Conservation (phyloP, 2,888 invertebrate species). For the Melanotus villosus region DNA sequence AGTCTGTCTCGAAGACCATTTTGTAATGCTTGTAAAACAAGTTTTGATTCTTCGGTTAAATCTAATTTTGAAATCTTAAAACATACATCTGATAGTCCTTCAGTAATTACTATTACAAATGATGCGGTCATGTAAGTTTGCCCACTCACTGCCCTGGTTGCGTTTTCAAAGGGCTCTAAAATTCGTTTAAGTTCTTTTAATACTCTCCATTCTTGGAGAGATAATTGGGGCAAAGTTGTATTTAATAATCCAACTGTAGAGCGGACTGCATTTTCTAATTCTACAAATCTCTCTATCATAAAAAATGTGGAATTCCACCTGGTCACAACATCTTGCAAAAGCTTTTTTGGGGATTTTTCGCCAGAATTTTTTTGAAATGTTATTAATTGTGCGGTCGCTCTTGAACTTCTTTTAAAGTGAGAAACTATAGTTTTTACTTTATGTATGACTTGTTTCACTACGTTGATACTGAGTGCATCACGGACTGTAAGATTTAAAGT, state of each 20-base stretch:
- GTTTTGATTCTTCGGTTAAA: no score
- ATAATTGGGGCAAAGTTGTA: not conserved
- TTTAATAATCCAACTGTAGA: not conserved
- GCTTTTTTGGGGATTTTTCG: not conserved
- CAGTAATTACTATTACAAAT: no score
- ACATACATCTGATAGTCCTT: no score
- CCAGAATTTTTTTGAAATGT: not conserved
- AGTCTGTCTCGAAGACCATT: no score
- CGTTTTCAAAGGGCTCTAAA: no score
- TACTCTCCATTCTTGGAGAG: no score
- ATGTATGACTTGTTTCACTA: constrained; percentile 12
- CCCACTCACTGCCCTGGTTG: no score
- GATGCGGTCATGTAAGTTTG: no score
- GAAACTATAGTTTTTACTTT: constrained; percentile 47
- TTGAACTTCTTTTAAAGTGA: constrained; percentile 50
- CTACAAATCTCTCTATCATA: not conserved
- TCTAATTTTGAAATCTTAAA: no score
- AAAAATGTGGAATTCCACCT: not conserved
- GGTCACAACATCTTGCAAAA: not conserved
- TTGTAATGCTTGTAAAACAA: no score
- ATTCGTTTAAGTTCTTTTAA: no score
- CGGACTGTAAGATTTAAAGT: constrained; percentile 55
- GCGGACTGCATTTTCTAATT: not conserved
- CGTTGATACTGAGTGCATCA: constrained; percentile 23
- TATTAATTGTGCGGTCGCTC: constrained; percentile 4